Base-by-base conservation (phyloP, 2,888 invertebrate genomes). In the Alloscopus bannaensis region DNA sequence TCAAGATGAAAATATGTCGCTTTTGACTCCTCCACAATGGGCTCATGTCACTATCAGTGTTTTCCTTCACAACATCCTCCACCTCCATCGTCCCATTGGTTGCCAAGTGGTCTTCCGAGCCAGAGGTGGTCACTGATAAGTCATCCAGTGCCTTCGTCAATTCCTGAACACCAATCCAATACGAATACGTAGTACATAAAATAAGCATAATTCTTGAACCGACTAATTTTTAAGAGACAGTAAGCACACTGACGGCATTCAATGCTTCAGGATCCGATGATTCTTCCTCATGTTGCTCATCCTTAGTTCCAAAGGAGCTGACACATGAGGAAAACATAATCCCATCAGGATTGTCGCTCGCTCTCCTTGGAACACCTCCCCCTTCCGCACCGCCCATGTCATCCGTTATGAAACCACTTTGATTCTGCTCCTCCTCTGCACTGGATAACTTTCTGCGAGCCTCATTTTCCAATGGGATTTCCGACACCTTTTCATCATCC, bases 1-100 rank as follows among this genome's bases (percentile, higher is more conserved):
- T 98, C 36, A 98, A 88, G 86, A 99, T 94, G 88, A 99, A 98
- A 31, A 99, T 92, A 89, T 98, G 98, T 88, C 96, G 96, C 80
- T 93, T 93, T 86, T 95, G 93, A 47, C 92, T 91, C 24, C 94
- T 91, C 92, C 97, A 94, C 77, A 93, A 92, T 4, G 78, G 66
- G 42, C 79, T 81, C 31, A 82, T 81, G 22, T 81, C 80, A 11
- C 66, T 75, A 36, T 76, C 82, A 22, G 60, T 59, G 3, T 82
- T 71, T 26, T 72, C 80, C 22, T 59, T 70, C 3, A 57, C 70
- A 18, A 50, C 52, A 13, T 26, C n/a, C 6, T 80, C 20, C 26
- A 45, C 59, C n/a, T 80, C 16, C 26, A 28, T 45, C 18, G 20
- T 64, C 18, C 65, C 75, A 68, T 66, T 66, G n/a, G 26, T 42